Base-by-base conservation (phyloP, 2,113 vertebrate species). In the Numida meleagris region DNA sequence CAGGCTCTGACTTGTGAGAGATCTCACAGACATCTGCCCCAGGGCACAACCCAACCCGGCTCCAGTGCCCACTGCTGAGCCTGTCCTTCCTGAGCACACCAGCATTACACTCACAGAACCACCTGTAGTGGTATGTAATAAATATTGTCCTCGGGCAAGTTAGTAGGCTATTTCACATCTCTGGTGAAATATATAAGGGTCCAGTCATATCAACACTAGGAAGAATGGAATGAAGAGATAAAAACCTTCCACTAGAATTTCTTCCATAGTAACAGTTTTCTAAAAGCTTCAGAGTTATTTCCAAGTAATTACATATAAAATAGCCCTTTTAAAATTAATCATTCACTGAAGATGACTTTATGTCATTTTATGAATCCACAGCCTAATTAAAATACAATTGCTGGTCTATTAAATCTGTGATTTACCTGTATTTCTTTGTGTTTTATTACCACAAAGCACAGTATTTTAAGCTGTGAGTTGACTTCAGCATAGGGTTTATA, bases 381-480 rank as follows among this genome's bases (percentile, higher is more conserved):
- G 34, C 55, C 82, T 85, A 89, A 93, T 96, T 95, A 86, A 55
- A 78, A 68, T 75, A 70, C 16, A 87, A 34, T 86, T 76, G 25
- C n/a, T 4, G 23, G 53, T 55, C 68, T 70, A 34, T 88, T 84
- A 92, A 93, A 48, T 50, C 67, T 34, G 33, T n/a, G 13, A 40
- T 94, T 70, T 90, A 78, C 50, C 34, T 17, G 20, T 77, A 66
- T 74, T 94, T 93, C 38, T 93, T 79, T 55, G 83, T 36, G 48
- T 43, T 91, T 93, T 76, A 84, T 93, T 86, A 81, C 77, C 74
- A 42, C 13, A 4, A 95, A 83, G 68, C 34, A 71, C 16, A 38
- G 31, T 55, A 65, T 87, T 93, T 63, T 81, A 95, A 95, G 83
- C 78, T 25, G 16, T 34, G 33, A 66, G 23, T 25, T 84, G 66